A percentile compares a stretch with the other conserved stretches of the same genome.
Conservation (phyloP, 2,113 vertebrate species). For the Anas platyrhynchos region DNA sequence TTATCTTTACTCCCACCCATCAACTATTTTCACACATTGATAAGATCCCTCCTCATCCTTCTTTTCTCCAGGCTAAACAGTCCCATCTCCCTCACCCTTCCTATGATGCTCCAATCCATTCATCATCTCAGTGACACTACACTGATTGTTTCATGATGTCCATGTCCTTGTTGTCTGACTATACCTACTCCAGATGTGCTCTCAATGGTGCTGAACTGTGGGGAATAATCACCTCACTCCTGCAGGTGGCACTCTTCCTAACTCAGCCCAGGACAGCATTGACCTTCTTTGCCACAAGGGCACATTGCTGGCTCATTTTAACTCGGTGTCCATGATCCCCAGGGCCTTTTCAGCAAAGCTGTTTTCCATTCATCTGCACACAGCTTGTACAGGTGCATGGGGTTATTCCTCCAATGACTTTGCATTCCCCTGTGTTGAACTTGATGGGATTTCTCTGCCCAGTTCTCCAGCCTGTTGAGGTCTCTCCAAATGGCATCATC, state of each 20-base stretch:
- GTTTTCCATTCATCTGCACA: neutral
- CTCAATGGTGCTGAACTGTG: neutral
- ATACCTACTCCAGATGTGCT: neutral
- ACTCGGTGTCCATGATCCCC: neutral
- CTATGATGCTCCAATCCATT: too few species aligned
- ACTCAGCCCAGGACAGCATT: too few species aligned
- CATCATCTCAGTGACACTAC: too few species aligned
- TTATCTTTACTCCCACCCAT: too few species aligned
- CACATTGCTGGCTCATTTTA: neutral
- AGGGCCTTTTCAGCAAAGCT: neutral
- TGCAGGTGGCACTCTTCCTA: neutral
- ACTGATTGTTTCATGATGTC: too few species aligned
- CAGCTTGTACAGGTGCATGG: neutral
- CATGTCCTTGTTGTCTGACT: too few species aligned
- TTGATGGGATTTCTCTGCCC: neutral
- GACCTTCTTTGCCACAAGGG: too few species aligned
- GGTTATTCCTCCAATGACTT: neutral
- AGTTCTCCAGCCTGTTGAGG: neutral
- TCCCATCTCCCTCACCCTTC: too few species aligned
- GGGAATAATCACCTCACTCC: neutral
- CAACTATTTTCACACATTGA: too few species aligned
- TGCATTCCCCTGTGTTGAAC: neutral
- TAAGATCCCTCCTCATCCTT: too few species aligned
- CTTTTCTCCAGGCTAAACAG: too few species aligned
- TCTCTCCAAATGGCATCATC: neutral